Evolutionary conservation across 2,113 vertebrate species (phyloP).

Genomic region (Chunga burmeisteri): DNA sequence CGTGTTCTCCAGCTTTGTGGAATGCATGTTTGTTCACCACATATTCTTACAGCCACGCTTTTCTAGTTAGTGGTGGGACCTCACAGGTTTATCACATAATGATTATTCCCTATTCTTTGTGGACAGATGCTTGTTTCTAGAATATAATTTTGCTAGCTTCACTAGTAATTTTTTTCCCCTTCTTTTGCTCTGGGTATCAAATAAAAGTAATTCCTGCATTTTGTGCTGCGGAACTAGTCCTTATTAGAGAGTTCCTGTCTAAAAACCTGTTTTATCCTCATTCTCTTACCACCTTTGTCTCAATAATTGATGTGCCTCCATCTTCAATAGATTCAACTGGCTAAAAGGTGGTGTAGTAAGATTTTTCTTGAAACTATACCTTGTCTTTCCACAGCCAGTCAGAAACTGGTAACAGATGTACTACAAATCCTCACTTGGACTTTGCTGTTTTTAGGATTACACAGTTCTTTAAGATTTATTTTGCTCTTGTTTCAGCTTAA

Average conservation of each 20-base stretch:
- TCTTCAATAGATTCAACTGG: not conserved
- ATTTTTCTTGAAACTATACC: not conserved
- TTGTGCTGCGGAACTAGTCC: not conserved
- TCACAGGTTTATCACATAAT: not conserved
- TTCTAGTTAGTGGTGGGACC: not conserved
- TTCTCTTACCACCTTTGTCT: not conserved
- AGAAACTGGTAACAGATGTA: not conserved
- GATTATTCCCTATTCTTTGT: not conserved
- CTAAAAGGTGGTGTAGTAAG: not conserved
- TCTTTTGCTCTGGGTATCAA: not conserved
- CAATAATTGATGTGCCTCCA: not conserved
- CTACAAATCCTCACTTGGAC: not conserved
- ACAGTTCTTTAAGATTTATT: not conserved
- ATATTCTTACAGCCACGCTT: not conserved
- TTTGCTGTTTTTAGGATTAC: not conserved
- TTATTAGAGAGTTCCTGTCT: not conserved
- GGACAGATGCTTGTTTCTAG: not conserved
- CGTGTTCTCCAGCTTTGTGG: not conserved
- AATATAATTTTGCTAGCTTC: not conserved
- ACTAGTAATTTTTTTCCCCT: not conserved
- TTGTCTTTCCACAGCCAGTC: not conserved
- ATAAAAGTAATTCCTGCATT: not conserved
- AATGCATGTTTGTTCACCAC: not conserved
- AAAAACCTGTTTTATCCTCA: not conserved
- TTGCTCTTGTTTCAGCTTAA: not conserved